These are phyloP conservation scores for Lordiphosa fenestrarum DNA, from an alignment of 2,888 invertebrate species.

Conservation along the genomic window DNA sequence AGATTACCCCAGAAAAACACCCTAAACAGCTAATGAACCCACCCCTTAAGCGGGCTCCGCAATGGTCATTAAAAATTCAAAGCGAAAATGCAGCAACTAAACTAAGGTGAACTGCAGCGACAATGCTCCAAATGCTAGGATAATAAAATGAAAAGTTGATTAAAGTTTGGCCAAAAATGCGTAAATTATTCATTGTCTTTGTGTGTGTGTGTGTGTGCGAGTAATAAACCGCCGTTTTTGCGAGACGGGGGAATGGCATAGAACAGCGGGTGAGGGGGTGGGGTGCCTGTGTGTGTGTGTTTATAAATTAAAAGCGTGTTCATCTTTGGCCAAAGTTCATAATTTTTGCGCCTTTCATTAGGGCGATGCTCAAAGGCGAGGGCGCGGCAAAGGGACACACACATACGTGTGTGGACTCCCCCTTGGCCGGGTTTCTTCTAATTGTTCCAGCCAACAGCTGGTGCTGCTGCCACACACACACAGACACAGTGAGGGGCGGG, in stretches of 20 bases:
- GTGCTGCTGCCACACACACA: constrained; percentile 15
- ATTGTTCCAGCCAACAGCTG: constrained; percentile 57
- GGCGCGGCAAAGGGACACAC: constrained; percentile 21
- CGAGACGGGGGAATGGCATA: no score
- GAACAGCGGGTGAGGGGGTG: neutral
- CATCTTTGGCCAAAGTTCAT: constrained; percentile 67
- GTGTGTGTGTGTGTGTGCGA: constrained; percentile 5
- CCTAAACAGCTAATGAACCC: no score
- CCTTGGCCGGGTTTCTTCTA: constrained; percentile 39
- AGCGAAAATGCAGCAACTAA: no score
- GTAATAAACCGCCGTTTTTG: constrained; percentile 3
- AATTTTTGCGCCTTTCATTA: constrained; percentile 63
- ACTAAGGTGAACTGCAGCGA: neutral
- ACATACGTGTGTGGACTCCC: constrained; percentile 5
- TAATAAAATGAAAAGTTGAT: constrained; percentile 45
- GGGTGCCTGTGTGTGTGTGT: constrained; percentile 21
- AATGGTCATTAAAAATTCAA: no score
- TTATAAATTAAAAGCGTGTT: constrained; percentile 73
- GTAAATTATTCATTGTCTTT: constrained; percentile 56
- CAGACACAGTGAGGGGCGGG: constrained; percentile 4
- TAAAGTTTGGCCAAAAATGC: constrained; percentile 37
- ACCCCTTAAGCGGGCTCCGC: no score
- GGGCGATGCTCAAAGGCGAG: constrained; percentile 17
- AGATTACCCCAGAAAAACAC: no score
- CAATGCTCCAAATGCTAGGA: constrained; percentile 4